phyloP scores from a whole-genome alignment of 2,113 vertebrate genomes.

The Paramormyrops kingsleyae region DNA sequence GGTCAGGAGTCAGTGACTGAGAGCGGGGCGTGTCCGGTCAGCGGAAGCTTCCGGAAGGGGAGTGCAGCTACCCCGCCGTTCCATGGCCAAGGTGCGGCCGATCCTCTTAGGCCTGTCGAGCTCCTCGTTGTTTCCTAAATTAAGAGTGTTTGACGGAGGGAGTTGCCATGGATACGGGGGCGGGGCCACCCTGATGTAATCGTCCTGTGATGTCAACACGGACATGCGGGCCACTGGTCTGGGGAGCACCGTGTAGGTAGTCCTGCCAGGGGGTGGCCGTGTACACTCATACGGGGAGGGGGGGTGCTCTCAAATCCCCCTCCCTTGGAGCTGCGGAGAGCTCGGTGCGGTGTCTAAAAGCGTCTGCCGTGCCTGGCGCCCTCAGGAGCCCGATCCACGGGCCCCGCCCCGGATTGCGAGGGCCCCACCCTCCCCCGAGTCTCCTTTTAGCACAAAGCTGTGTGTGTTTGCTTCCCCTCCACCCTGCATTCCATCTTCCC shows the following conservation, averaged over 20 bases:
- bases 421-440: constrained; percentile 61
- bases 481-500: constrained; percentile 81
- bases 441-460: constrained; percentile 74
- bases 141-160: constrained; percentile 43
- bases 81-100: constrained; percentile 27
- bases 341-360: constrained; percentile 28
- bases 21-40: background rate
- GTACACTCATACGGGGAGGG: background rate
- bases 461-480: constrained; percentile 72
- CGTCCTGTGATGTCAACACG: constrained; percentile 50
- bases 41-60: background rate
- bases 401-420: constrained; percentile 56
- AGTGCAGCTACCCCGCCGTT: background rate
- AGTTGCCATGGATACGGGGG: constrained; percentile 64
- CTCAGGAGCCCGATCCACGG: constrained; percentile 43
- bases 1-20: background rate
- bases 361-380: constrained; percentile 32
- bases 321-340: background rate
- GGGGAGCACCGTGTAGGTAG: background rate
- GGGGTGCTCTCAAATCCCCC: background rate
- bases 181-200: constrained; percentile 45
- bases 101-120: constrained; percentile 29
- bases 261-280: background rate
- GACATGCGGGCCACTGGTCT: background rate
- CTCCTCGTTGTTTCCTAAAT: constrained; percentile 42